phyloP scores from a whole-genome alignment of 2,113 vertebrate species.

The Daubentonia madagascariensis region DNA sequence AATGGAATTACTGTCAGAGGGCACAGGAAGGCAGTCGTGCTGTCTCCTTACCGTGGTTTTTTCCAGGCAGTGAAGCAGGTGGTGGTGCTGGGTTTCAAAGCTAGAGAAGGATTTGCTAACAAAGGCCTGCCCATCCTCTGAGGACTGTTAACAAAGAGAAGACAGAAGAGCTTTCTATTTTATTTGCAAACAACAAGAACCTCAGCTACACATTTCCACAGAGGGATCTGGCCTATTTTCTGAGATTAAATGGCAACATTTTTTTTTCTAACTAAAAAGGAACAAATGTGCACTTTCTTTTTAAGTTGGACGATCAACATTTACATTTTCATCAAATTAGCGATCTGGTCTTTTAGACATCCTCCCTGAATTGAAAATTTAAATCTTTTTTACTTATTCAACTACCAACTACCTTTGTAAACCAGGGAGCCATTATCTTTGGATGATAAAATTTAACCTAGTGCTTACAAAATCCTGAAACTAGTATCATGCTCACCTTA shows the following conservation, averaged over 20 bases:
- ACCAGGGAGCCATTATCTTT: background rate
- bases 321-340: constrained; percentile 32
- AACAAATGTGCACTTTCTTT: constrained; percentile 10
- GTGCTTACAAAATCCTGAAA: constrained; percentile 6
- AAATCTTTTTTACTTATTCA: background rate
- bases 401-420: constrained; percentile 16
- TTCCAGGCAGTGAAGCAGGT: constrained; percentile 97
- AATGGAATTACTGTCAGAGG: background rate
- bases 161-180: constrained; percentile 65
- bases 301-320: constrained; percentile 14
- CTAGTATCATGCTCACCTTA: background rate
- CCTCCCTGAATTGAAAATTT: constrained; percentile 16
- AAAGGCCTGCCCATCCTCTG: constrained; percentile 92
- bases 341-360: background rate
- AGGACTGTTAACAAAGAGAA: constrained; percentile 87
- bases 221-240: constrained; percentile 55
- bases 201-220: constrained; percentile 59
- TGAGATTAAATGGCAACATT: constrained; percentile 39
- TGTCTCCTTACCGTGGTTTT: constrained; percentile 94
- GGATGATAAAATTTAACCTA: constrained; percentile 16
- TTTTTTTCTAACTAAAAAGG: background rate
- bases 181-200: constrained; percentile 72
- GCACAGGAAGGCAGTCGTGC: background rate
- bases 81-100: constrained; percentile 94
- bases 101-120: constrained; percentile 90